A percentile compares a stretch with the other conserved stretches of the same genome.
These are phyloP conservation scores for Athrips mouffetella DNA, from an alignment of 2,888 invertebrate genomes.

Conservation along the genomic window DNA sequence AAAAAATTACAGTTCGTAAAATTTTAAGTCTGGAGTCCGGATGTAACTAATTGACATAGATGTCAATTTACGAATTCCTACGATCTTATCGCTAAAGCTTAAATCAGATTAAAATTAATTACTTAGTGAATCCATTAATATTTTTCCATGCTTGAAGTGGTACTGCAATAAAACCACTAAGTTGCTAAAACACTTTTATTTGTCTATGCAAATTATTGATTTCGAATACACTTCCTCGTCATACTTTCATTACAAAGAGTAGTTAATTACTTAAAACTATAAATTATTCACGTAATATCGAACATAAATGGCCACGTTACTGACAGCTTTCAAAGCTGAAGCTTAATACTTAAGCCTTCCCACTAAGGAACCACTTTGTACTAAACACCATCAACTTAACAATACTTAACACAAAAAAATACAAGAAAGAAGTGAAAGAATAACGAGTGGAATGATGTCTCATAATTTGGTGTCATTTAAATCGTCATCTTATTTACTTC, in stretches of 20 bases:
- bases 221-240: slow-evolving; percentile 59
- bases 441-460: slow-evolving; percentile 66
- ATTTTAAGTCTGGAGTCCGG: too few species aligned
- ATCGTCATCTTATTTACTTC: slow-evolving; percentile 46
- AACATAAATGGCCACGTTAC: slow-evolving; percentile 70
- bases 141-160: background rate
- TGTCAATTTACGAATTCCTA: too few species aligned
- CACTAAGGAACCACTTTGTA: slow-evolving; percentile 66
- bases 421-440: slow-evolving; percentile 57
- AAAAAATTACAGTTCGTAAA: too few species aligned
- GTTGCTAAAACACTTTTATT: slow-evolving; percentile 72
- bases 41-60: too few species aligned
- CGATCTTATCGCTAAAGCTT: too few species aligned
- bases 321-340: slow-evolving; percentile 58
- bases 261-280: slow-evolving; percentile 58
- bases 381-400: slow-evolving; percentile 55
- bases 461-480: slow-evolving; percentile 34
- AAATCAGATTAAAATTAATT: too few species aligned
- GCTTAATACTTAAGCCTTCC: slow-evolving; percentile 42
- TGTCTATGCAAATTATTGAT: slow-evolving; percentile 64
- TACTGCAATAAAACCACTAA: slow-evolving; percentile 24
- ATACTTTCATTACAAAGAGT: slow-evolving; percentile 58
- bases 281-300: slow-evolving; percentile 57
- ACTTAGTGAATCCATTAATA: too few species aligned
- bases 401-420: slow-evolving; percentile 40